These are phyloP conservation scores for Drosophila cognata DNA, from an alignment of 2,888 invertebrate genomes.

Conservation along the genomic window DNA sequence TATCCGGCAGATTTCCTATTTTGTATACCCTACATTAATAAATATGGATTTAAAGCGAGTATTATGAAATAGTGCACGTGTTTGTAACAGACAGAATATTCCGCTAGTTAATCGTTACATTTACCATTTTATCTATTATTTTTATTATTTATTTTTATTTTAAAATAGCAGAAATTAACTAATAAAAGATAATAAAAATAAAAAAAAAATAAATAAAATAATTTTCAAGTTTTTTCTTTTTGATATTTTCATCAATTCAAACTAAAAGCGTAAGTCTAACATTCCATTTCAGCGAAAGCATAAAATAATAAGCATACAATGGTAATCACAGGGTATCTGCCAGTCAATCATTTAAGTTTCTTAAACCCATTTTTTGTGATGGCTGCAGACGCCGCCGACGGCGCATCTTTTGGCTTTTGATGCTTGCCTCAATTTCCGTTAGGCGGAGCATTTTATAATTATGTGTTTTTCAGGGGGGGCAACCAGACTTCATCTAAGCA, in stretches of 20 bases:
- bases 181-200: too few species aligned
- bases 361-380: neutral
- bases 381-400: slow-evolving; percentile 36
- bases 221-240: neutral
- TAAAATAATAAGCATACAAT: too few species aligned
- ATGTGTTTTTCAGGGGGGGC: slow-evolving; percentile 29
- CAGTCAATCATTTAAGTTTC: neutral
- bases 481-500: slow-evolving; percentile 34
- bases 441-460: slow-evolving; percentile 53
- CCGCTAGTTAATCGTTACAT: accelerated
- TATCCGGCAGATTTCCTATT: slow-evolving; percentile 57
- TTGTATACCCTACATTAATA: neutral
- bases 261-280: neutral
- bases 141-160: neutral
- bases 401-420: slow-evolving; percentile 41
- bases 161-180: neutral
- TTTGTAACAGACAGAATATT: neutral
- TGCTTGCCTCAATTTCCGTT: slow-evolving; percentile 62
- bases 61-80: neutral
- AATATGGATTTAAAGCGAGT: neutral
- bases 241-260: neutral
- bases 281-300: neutral
- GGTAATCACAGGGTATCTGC: neutral
- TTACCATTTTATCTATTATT: neutral
- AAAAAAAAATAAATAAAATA: neutral